Conservation (phyloP, 2,888 invertebrate genomes). For the Stenodera caucasica region DNA sequence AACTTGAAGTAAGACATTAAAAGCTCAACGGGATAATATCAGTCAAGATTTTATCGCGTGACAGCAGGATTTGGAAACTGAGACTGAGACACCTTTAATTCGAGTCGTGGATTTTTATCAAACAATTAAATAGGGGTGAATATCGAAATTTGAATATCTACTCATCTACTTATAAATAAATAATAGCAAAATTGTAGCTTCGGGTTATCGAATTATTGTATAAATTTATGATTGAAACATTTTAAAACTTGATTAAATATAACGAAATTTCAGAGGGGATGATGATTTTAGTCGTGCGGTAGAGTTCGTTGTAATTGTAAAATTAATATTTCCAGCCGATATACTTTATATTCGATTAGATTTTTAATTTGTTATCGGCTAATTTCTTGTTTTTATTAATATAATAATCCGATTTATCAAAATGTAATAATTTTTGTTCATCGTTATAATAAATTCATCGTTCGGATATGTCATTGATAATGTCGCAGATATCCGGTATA, state of each 20-base stretch:
- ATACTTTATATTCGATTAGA: too few relatives aligned
- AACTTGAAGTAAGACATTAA: conserved; percentile 37
- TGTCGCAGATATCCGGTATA: neutral
- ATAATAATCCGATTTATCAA: too few relatives aligned
- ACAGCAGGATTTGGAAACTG: neutral
- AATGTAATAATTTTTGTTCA: too few relatives aligned
- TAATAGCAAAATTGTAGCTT: neutral
- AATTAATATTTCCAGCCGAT: too few relatives aligned
- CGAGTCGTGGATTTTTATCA: neutral
- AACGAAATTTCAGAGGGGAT: neutral
- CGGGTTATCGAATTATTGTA: neutral
- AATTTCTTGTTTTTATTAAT: too few relatives aligned
- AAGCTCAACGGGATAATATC: conserved; percentile 37
- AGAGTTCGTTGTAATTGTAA: neutral
- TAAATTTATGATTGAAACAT: neutral
- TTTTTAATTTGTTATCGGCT: too few relatives aligned
- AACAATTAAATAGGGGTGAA: too few relatives aligned
- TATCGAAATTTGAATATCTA: too few relatives aligned
- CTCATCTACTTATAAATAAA: too few relatives aligned
- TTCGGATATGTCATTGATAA: neutral
- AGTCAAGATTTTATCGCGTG: conserved; percentile 31
- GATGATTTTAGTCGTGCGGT: neutral
- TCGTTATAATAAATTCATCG: too few relatives aligned
- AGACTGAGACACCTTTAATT: neutral
- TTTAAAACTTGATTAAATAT: neutral